Base-by-base conservation (phyloP, 2,888 invertebrate species). In the Hanleya hanleyi region DNA sequence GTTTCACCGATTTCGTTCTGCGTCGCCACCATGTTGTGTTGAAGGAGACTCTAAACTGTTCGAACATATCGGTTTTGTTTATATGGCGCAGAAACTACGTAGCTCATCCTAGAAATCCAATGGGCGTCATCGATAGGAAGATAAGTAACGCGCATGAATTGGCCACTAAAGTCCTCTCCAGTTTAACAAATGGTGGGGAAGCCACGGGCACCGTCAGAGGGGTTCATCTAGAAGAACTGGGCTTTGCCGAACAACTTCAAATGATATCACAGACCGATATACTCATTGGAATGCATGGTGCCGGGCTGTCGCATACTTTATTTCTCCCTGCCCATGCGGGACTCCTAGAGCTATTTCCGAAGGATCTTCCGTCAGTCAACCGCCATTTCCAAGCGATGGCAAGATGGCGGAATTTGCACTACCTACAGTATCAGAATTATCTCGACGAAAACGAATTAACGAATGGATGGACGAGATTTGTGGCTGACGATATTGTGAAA, bases 271-370 rank as follows among this genome's bases (percentile, higher is more conserved):
- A 79, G 12, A 86, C 89, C 1, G 89, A 90, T 77, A 83, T 90
- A 65, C 77, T 90, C 18, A 81, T 90, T 0, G 90, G 90, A 1
- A 89, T 90, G 88, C 90, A 90, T 50, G 90, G 90, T 5, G 90
- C 90, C 1, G 90, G 89, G 1, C 77, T 90, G 29, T 84, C 88
- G 2, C 86, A 88, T 65, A 81, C 88, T 1, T 69, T 89, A 12
- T 89, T 90, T 71, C 77, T 90, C n/a, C 87, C 88, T 0, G 73
- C 77, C n/a, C 82, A 84, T 57, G 82, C 83, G 0, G 88, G 83
- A 0, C 77, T 90, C 0, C 77, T 90, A 9, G 90, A 90, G 72
- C 70, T 90, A 9, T 83, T 82, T 62, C 88, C 89, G 0, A 76
- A 69, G 5, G 86, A 88, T 73, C 85, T 82, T 80, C 71, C 81